Evolutionary conservation across 2,888 invertebrate species (phyloP), one percentile per base, ranked within the genome.

Genomic region (Autographa gamma): DNA sequence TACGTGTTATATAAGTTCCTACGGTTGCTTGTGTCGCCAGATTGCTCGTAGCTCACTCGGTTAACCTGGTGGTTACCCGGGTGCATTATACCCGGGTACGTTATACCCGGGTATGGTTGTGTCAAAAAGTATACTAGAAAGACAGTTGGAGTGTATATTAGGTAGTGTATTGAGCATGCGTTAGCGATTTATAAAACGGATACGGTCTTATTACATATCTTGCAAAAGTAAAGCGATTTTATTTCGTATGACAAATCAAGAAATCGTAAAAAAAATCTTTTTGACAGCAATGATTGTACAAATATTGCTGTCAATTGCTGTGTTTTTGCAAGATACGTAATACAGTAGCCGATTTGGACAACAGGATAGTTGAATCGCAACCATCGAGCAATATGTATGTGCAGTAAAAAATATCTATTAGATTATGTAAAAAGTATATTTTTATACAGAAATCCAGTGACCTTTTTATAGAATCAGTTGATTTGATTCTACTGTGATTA

Each of bases 1-100:
- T 85, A 84, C 82, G 81, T 90, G 65, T 65, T 90, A 60, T 89
- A 89, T 89, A 91, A 86, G 78, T 90, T 90, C 66, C 83, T 92
- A 48, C 86, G 81, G 41, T 80, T 89, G 72, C 74, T 93, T 73
- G 73, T 89, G 74, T 76, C 81, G 63, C 82, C 80, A 31, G 75
- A 85, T 38, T 89, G 89, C 60, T 65, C 62, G 52, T 63, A 68
- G 56, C 60, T 31, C 60, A 64, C 19, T 58, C 32, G 25, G 54
- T 54, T 68, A 63, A 60, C 60, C 56, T n/a, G 54, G 19, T 54
- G 11, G 19, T 54, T 56, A 25, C 5, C 19, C 25, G 19, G 19
- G 54, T 43, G 0, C 43, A 6, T 8, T 48, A 56, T 25, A 56
- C 19, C 54, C 13, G 54, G 54, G 19, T 56, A 25, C n/a, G n/a